Evolutionary conservation across 2,113 vertebrate genomes (phyloP).

Genomic region (Xyrauchen texanus): DNA sequence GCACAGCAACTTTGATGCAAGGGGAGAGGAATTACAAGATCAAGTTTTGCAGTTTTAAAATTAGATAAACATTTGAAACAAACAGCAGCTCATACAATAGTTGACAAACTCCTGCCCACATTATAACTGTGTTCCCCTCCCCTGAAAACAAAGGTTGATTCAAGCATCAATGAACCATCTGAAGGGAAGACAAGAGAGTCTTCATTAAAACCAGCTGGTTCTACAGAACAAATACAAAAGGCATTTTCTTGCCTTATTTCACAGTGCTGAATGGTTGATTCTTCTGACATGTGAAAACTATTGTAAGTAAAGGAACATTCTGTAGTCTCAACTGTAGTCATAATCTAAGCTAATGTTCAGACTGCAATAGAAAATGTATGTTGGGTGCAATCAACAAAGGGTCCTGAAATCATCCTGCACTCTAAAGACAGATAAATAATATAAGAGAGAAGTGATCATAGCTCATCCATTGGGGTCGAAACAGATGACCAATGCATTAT

Average conservation of each 20-base stretch:
- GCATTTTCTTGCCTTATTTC: background rate
- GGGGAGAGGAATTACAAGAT: background rate
- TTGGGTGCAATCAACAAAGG: background rate
- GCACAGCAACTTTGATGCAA: slow-evolving; percentile 14
- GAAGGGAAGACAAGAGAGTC: no score
- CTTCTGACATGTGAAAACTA: background rate
- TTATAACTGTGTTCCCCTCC: background rate
- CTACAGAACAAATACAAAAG: background rate
- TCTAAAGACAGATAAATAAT: background rate
- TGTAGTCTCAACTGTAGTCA: background rate
- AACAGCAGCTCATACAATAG: background rate
- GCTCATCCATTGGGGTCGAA: background rate
- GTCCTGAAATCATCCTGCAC: background rate
- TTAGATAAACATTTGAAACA: background rate
- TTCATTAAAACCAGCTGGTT: background rate
- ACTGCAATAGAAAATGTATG: background rate
- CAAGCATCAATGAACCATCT: no score
- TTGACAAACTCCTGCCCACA: background rate
- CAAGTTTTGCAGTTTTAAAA: background rate
- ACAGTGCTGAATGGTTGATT: background rate
- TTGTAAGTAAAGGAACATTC: background rate
- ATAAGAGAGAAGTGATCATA: background rate
- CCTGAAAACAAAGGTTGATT: background rate
- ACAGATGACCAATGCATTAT: slow-evolving; percentile 11
- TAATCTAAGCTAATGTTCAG: background rate